These are phyloP conservation scores for Chiloscyllium punctatum DNA, from an alignment of 2,797 vertebrate genomes.

Conservation along the genomic window DNA sequence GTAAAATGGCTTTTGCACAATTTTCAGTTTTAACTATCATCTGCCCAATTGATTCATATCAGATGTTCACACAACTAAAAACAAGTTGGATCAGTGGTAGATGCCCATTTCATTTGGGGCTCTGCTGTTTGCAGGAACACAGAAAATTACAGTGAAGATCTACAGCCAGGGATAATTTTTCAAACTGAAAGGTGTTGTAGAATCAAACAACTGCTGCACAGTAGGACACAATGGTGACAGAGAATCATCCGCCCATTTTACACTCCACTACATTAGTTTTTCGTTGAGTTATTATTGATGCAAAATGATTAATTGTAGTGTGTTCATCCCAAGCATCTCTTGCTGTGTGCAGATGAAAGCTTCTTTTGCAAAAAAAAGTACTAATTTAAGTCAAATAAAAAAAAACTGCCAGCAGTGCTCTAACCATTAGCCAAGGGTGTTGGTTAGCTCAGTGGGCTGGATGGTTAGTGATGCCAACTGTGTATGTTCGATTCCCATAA, in stretches of 20 bases:
- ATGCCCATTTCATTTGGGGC: not conserved
- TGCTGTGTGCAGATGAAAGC: not conserved
- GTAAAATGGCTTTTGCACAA: not conserved
- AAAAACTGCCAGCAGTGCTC: not conserved
- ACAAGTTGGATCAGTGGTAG: not conserved
- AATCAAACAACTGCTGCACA: not conserved
- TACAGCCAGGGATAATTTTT: not conserved
- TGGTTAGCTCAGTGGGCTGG: too few relatives aligned
- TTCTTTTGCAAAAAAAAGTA: not conserved
- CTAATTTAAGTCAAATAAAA: not conserved
- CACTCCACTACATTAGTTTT: not conserved
- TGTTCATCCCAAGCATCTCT: not conserved
- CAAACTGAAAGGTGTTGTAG: not conserved
- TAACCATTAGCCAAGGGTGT: not conserved
- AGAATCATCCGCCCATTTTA: not conserved
- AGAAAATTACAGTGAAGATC: not conserved
- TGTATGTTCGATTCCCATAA: too few relatives aligned
- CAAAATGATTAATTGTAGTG: not conserved
- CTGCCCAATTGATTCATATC: not conserved
- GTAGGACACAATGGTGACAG: not conserved
- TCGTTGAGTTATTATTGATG: not conserved
- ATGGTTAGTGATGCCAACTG: too few relatives aligned
- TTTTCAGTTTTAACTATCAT: not conserved
- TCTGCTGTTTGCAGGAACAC: not conserved
- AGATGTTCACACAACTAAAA: not conserved